Evolutionary conservation across 2,888 invertebrate species (phyloP).

Genomic region (Silvanus unidentatus): DNA sequence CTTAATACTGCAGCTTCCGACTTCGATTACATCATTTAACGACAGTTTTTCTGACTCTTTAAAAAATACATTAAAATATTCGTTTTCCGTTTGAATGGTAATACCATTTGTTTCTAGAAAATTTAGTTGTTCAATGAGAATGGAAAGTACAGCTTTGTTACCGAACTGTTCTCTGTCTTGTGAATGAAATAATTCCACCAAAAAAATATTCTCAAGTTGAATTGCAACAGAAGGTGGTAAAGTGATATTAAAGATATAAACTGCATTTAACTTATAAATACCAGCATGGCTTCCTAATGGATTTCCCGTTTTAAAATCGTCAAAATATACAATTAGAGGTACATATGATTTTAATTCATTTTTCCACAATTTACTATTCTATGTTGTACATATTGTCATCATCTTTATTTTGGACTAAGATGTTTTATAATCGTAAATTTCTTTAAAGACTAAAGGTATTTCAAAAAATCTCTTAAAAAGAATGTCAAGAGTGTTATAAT

Average conservation of each 20-base stretch:
- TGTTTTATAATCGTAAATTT: no score
- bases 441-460: no score
- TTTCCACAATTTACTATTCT: not conserved
- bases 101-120: constrained; percentile 13
- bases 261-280: constrained; percentile 21
- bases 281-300: constrained; percentile 25
- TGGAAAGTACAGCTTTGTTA: constrained; percentile 16
- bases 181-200: constrained; percentile 17
- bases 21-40: not conserved
- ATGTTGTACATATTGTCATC: not conserved
- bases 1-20: no score
- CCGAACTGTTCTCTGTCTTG: constrained; percentile 16
- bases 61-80: no score
- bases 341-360: constrained; percentile 8
- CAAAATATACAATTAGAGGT: constrained; percentile 20
- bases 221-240: constrained; percentile 18
- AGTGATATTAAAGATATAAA: constrained; percentile 18
- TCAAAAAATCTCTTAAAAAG: no score
- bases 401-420: not conserved
- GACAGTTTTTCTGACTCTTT: not conserved
- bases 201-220: constrained; percentile 20
- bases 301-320: constrained; percentile 24
- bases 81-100: not conserved
- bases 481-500: not conserved
- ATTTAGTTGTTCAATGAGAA: constrained; percentile 20